These are phyloP conservation scores for Acromyrmex echinatior DNA, from an alignment of 1,140 invertebrate genomes.

Conservation along the genomic window DNA sequence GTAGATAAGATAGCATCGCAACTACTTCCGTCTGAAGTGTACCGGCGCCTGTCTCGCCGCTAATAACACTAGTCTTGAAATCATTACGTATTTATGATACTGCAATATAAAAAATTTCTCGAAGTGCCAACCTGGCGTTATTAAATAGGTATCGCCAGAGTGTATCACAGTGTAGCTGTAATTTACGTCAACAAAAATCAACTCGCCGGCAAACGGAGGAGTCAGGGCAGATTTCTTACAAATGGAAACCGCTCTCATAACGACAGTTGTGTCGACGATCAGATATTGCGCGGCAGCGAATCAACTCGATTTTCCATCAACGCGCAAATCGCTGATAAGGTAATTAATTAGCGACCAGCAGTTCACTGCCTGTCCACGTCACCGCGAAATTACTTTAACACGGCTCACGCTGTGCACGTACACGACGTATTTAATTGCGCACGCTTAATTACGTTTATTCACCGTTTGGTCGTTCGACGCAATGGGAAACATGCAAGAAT, in stretches of 20 bases:
- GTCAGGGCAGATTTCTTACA: slow-evolving; percentile 39
- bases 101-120: background rate
- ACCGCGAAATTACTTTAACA: slow-evolving; percentile 54
- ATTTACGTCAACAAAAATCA: slow-evolving; percentile 23
- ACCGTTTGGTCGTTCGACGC: background rate
- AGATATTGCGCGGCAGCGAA: slow-evolving; percentile 30
- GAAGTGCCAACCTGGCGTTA: background rate
- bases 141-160: slow-evolving; percentile 15
- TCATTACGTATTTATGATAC: slow-evolving; percentile 4
- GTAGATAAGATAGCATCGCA: slow-evolving; percentile 24
- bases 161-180: background rate
- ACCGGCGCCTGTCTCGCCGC: slow-evolving; percentile 12
- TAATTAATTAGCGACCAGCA: slow-evolving; percentile 60
- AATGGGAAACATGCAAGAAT: slow-evolving; percentile 35
- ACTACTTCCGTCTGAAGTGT: slow-evolving; percentile 18
- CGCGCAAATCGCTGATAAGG: slow-evolving; percentile 55
- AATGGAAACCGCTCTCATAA: slow-evolving; percentile 28
- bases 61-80: slow-evolving; percentile 1
- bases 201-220: background rate
- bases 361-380: slow-evolving; percentile 36
- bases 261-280: slow-evolving; percentile 34
- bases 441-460: slow-evolving; percentile 57
- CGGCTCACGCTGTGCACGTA: slow-evolving; percentile 43
- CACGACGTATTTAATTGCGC: slow-evolving; percentile 65
- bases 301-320: slow-evolving; percentile 48